Conservation (phyloP, 2,797 vertebrate genomes). For the Microcaecilia unicolor region DNA sequence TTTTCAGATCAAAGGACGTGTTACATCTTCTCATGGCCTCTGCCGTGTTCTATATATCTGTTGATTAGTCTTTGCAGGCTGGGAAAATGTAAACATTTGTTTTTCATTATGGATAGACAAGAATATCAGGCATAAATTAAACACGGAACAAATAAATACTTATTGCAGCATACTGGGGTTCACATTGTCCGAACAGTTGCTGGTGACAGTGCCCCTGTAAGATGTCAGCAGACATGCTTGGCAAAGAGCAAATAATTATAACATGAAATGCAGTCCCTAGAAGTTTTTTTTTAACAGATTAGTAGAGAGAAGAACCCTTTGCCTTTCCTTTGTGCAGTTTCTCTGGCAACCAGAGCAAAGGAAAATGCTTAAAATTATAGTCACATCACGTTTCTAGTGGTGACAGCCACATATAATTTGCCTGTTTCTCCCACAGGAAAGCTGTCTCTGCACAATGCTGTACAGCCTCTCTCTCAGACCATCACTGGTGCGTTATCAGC, state of each 20-base stretch:
- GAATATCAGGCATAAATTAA: too few species aligned
- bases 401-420: conserved; percentile 34
- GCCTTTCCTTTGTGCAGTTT: conserved; percentile 29
- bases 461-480: neutral
- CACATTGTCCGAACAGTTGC: too few species aligned
- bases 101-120: too few species aligned
- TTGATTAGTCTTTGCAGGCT: too few species aligned
- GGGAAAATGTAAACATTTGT: too few species aligned
- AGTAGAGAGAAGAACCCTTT: conserved; percentile 18
- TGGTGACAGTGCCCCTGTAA: conserved; percentile 11
- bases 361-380: conserved; percentile 30
- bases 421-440: conserved; percentile 23
- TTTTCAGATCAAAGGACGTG: too few species aligned
- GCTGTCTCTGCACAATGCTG: conserved; percentile 25
- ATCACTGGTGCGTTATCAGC: conserved; percentile 20
- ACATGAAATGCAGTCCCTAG: conserved; percentile 9
- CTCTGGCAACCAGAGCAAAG: conserved; percentile 32
- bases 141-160: too few species aligned
- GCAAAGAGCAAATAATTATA: conserved; percentile 19
- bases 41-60: too few species aligned
- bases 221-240: conserved; percentile 3
- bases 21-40: too few species aligned
- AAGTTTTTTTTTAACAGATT: conserved; percentile 29
- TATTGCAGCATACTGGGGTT: too few species aligned
- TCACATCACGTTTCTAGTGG: conserved; percentile 21